These are phyloP conservation scores for Prosapia bicincta DNA, from an alignment of 2,888 invertebrate species.

Conservation along the genomic window DNA sequence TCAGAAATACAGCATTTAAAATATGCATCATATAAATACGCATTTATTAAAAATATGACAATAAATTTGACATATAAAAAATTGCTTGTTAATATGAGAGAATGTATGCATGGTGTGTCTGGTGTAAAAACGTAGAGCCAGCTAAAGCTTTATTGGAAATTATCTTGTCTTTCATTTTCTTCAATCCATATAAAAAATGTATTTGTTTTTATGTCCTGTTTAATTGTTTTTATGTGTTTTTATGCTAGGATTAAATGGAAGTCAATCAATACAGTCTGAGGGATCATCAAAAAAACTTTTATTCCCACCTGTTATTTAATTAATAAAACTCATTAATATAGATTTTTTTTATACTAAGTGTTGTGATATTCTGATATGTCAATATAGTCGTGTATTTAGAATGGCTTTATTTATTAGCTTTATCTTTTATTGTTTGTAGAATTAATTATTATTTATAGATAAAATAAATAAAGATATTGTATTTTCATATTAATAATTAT, in stretches of 20 bases:
- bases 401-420: not conserved
- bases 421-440: not conserved
- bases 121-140: no score
- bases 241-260: not conserved
- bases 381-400: not conserved
- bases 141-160: not conserved
- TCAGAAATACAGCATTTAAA: no score
- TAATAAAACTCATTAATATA: not conserved
- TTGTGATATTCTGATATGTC: not conserved
- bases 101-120: not conserved
- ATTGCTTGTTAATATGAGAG: no score
- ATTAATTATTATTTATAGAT: no score
- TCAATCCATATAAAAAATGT: not conserved
- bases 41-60: no score
- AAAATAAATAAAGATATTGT: no score
- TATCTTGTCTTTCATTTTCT: not conserved
- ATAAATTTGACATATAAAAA: no score
- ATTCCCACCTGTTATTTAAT: not conserved
- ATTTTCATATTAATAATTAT: no score
- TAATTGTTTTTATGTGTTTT: not conserved
- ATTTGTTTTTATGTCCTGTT: not conserved
- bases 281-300: not conserved
- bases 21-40: no score
- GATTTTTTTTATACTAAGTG: not conserved
- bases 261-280: not conserved